These are phyloP conservation scores for Archocentrus centrarchus DNA, from an alignment of 2,113 vertebrate genomes.

Conservation along the genomic window DNA sequence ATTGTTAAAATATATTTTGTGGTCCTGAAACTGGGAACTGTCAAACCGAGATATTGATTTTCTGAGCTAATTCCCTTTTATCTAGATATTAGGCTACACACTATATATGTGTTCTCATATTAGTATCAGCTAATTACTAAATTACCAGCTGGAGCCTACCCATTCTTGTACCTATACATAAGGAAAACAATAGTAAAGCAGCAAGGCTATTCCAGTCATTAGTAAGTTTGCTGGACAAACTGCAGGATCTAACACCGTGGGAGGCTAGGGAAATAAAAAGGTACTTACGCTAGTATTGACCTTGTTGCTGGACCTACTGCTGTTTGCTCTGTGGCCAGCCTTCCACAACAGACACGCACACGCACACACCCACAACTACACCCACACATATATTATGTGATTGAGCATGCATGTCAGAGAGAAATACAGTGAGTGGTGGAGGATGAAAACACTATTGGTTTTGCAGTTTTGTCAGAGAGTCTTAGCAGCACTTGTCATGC, in stretches of 20 bases:
- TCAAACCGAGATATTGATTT: constrained; percentile 31
- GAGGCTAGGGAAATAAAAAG: constrained; percentile 81
- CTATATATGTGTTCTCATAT: constrained; percentile 21
- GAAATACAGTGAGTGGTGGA: constrained; percentile 45
- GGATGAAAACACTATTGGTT: constrained; percentile 36
- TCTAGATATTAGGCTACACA: constrained; percentile 20
- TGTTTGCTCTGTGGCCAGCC: constrained; percentile 72
- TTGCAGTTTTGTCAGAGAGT: constrained; percentile 35
- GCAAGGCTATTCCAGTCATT: constrained; percentile 67
- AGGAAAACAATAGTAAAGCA: constrained; percentile 56
- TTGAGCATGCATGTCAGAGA: constrained; percentile 39
- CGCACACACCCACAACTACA: not conserved
- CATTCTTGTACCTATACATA: constrained; percentile 29
- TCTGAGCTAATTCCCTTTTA: constrained; percentile 31
- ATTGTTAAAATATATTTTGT: not conserved
- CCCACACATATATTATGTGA: not conserved
- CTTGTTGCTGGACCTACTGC: constrained; percentile 71
- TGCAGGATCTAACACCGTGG: constrained; percentile 68
- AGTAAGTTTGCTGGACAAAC: constrained; percentile 80
- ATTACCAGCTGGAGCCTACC: constrained; percentile 33
- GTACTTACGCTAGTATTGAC: constrained; percentile 80
- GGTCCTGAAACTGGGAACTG: fast-evolving
- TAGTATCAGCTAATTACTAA: constrained; percentile 33
- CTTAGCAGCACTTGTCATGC: not conserved
- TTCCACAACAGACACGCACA: constrained; percentile 16